Conservation (phyloP, 2,888 invertebrate species). For the Pachydiplax longipennis region DNA sequence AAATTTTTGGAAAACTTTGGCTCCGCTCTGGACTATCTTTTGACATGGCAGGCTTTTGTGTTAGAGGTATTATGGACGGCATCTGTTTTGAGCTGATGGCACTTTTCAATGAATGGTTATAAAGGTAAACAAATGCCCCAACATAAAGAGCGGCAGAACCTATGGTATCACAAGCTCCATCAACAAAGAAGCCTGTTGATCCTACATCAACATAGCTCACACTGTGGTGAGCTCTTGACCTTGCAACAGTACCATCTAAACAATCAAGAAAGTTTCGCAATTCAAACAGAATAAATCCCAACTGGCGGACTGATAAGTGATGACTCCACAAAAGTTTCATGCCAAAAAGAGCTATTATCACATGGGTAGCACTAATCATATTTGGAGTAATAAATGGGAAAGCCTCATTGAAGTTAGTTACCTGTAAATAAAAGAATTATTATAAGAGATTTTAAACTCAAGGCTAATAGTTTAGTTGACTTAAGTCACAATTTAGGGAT, state of each 20-base stretch:
- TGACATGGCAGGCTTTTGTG: neutral
- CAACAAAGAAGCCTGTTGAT: conserved; percentile 80
- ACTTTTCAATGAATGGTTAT: conserved; percentile 55
- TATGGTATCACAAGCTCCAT: conserved; percentile 81
- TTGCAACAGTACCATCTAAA: conserved; percentile 85
- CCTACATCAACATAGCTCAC: conserved; percentile 68
- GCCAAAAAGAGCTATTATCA: conserved; percentile 76
- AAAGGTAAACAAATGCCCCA: conserved; percentile 72
- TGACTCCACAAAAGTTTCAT: conserved; percentile 79
- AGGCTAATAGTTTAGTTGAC: neutral
- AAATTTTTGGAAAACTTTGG: neutral
- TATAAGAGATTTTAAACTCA: neutral
- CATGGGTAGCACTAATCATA: conserved; percentile 81
- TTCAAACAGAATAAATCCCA: conserved; percentile 81
- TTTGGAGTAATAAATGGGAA: conserved; percentile 75
- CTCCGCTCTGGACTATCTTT: neutral
- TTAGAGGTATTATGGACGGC: neutral
- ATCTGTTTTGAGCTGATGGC: neutral
- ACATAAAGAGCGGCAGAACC: conserved; percentile 76
- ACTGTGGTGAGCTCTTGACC: conserved; percentile 76
- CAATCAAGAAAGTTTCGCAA: conserved; percentile 84
- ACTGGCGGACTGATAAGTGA: conserved; percentile 72
- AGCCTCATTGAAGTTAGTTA: conserved; percentile 51
- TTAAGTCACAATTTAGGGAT: neutral
- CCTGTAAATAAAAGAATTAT: neutral